phyloP scores from a whole-genome alignment of 1,140 invertebrate species.

The Zophobas morio region DNA sequence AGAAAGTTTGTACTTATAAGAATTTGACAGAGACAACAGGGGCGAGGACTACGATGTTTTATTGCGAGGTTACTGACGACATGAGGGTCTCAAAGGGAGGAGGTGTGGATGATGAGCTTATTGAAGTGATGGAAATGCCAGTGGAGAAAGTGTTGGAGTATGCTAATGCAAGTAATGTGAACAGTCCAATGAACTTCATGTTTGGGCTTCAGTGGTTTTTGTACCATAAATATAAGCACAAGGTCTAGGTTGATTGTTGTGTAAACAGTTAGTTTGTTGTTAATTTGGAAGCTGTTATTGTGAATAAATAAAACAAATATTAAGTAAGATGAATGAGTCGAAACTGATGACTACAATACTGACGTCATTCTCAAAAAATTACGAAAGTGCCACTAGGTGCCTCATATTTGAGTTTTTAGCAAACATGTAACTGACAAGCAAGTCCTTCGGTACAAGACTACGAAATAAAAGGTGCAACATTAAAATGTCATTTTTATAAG shows the following conservation, averaged over 20 bases:
- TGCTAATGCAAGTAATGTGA: slow-evolving; percentile 75
- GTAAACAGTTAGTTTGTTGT: too few species aligned
- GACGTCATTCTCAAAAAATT: too few species aligned
- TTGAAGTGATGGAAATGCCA: slow-evolving; percentile 93
- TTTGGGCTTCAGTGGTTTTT: slow-evolving; percentile 91
- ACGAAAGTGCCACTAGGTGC: too few species aligned
- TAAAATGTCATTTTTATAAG: too few species aligned
- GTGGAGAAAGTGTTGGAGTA: slow-evolving; percentile 80
- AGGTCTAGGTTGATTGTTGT: neutral
- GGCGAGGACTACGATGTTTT: slow-evolving; percentile 85
- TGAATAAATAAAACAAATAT: too few species aligned
- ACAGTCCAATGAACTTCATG: slow-evolving; percentile 85
- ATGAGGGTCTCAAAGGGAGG: slow-evolving; percentile 81
- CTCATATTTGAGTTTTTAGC: too few species aligned
- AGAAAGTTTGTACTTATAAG: slow-evolving; percentile 73
- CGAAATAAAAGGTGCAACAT: too few species aligned
- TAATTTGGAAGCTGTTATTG: too few species aligned
- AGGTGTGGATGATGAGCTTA: slow-evolving; percentile 60
- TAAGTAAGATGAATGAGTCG: too few species aligned
- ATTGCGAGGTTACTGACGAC: slow-evolving; percentile 93
- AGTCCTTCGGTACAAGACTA: too few species aligned
- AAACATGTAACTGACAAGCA: too few species aligned
- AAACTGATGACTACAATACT: too few species aligned
- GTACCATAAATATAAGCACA: slow-evolving; percentile 58
- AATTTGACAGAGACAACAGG: slow-evolving; percentile 85